Evolutionary conservation across 2,888 invertebrate species (phyloP), one percentile per base, ranked within the genome.

Genomic region (Dascillus cervinus): DNA sequence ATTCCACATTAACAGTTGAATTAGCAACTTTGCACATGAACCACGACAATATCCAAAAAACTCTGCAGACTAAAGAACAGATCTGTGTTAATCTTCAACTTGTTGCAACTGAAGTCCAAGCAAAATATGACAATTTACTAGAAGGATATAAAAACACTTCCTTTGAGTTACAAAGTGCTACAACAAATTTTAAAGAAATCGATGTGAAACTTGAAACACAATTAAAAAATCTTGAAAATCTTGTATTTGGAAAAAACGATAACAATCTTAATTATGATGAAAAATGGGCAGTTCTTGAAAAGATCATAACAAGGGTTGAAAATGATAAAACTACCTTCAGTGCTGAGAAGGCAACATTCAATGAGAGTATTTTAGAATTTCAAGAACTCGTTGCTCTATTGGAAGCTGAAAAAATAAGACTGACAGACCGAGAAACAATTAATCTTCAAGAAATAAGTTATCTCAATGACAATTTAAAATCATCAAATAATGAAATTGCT

Each of bases 101-200:
- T 13, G 17, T 11, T 11, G 28, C 39, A 1, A 22, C 30, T 11
- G 12, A 24, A 19, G 17, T 41, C 6, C 33, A 35, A 13, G 4
- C 12, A 4, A 20, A 43, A 21, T 41, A 41, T 22, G 26, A 39
- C 5, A 22, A 28, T 3, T 13, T 35, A 19, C 26, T 23, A 12
- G 22, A 25, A 24, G 32, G 41, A 19, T 42, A 37, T 11, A 39
- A 36, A 8, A 22, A 26, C 6, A 35, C 34, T 19, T 31, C 37
- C 8, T 24, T 32, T 8, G 33, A 34, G 12, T 23, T 46, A 8
- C 21, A 37, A 11, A 27, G 26, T 15, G 22, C 34, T 6, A 30
- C 33, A 15, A 19, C 32, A 10, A 37, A 37, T 11, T 46, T 45
- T 11, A 20, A 41, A 11, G 11, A 27, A 20, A 29, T 41, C 8